A percentile compares a stretch with the other conserved stretches of the same genome.
Evolutionary conservation across 2,113 vertebrate species (phyloP).

Genomic region (Poicephalus gulielmi): DNA sequence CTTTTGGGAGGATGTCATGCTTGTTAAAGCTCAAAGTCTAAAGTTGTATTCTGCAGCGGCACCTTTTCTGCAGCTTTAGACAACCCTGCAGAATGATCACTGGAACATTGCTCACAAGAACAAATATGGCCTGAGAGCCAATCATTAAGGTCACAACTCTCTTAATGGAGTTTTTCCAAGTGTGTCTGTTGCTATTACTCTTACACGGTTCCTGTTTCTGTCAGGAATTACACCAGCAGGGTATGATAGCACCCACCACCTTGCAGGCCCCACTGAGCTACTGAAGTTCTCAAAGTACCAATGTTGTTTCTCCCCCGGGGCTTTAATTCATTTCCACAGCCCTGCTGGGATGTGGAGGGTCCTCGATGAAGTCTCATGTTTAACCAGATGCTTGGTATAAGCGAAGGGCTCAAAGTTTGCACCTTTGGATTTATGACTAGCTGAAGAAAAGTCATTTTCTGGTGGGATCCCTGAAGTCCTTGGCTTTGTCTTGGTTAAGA

Average conservation of each 20-base stretch:
- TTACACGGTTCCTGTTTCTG: neutral
- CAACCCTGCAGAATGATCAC: neutral
- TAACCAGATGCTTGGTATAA: neutral
- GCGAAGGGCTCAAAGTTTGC: neutral
- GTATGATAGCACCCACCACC: neutral
- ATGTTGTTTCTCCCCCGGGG: accelerated
- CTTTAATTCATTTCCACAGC: neutral
- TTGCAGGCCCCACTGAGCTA: neutral
- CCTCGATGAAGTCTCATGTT: neutral
- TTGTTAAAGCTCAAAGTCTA: neutral
- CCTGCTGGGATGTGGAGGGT: neutral
- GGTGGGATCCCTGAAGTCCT: neutral
- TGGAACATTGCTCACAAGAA: neutral
- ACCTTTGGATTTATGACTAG: neutral
- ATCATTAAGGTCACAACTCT: neutral
- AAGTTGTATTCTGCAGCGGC: neutral
- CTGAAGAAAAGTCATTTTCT: neutral
- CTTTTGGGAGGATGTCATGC: neutral
- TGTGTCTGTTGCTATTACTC: neutral
- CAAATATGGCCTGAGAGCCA: neutral
- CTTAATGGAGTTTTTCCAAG: neutral
- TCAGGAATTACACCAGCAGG: neutral
- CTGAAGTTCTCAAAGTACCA: neutral
- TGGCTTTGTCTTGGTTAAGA: neutral
- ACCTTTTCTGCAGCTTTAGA: neutral